Conservation (phyloP, 2,113 vertebrate genomes). For the Petroica traversi region DNA sequence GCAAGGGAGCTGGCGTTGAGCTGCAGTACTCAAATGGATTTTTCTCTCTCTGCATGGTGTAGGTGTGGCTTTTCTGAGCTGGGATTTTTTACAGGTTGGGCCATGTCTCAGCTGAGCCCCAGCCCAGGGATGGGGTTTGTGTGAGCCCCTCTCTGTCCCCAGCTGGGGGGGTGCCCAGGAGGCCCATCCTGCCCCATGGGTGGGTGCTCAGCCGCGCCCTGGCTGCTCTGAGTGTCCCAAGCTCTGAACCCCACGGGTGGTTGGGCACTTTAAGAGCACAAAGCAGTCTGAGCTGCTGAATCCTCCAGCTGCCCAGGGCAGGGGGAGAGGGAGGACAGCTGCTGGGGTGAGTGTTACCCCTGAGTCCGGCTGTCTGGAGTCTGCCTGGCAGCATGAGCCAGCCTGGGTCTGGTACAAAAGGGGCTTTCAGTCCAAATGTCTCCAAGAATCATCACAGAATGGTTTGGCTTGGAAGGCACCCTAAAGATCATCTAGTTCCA, state of each 20-base stretch:
- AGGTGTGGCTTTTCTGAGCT: not conserved
- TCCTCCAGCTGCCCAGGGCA: not conserved
- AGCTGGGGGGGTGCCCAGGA: not conserved
- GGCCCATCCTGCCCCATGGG: rapidly evolving
- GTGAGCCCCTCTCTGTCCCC: not conserved
- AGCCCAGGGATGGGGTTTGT: not conserved
- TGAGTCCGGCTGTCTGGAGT: conserved; percentile 30
- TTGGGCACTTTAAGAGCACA: not conserved
- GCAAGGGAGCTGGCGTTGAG: no score
- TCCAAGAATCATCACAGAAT: not conserved
- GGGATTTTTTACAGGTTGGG: not conserved
- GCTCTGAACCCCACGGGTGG: not conserved
- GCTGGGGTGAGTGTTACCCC: not conserved
- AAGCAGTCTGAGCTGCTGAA: not conserved
- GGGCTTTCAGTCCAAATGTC: conserved; percentile 23
- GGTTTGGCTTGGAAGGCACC: not conserved
- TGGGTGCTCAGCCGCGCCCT: rapidly evolving
- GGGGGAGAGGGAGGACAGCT: conserved; percentile 44
- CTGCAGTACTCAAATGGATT: not conserved
- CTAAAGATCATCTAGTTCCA: not conserved
- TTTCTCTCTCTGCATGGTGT: not conserved
- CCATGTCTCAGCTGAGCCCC: not conserved
- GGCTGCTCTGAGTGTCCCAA: not conserved
- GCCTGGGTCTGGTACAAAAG: conserved; percentile 28
- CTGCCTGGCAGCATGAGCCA: not conserved